Conservation (phyloP, 2,113 vertebrate genomes). For the Trematocara variabile region DNA sequence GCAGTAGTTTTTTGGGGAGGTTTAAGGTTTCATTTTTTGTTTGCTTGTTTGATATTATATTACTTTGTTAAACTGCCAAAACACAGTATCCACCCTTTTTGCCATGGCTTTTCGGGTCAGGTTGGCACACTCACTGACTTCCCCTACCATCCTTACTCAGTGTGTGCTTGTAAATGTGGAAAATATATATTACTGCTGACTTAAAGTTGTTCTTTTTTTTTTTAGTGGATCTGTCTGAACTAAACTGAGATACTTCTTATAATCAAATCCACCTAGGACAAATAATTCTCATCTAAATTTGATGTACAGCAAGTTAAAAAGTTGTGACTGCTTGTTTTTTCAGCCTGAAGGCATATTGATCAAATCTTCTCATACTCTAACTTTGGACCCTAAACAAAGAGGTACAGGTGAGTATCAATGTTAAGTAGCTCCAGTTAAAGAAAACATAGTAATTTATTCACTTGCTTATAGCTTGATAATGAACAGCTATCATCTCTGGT, state of each 20-base stretch:
- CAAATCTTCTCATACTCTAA: background rate
- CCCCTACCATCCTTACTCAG: background rate
- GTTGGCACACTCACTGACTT: background rate
- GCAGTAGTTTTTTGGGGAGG: background rate
- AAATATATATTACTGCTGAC: background rate
- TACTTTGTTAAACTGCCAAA: background rate
- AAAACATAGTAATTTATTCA: rapidly evolving
- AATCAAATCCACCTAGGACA: background rate
- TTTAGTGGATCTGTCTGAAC: background rate
- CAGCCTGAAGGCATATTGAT: background rate
- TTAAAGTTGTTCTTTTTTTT: background rate
- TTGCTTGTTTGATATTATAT: background rate
- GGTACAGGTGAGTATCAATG: background rate
- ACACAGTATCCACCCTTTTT: background rate
- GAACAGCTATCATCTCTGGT: background rate
- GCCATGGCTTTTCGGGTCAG: background rate
- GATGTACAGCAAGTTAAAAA: background rate
- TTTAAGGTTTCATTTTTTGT: background rate
- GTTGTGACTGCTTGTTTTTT: background rate
- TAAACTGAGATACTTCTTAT: background rate
- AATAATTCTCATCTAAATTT: background rate
- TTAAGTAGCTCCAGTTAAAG: background rate
- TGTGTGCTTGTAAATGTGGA: background rate
- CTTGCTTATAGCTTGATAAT: background rate
- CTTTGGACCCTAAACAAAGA: background rate